phyloP scores from a whole-genome alignment of 2,113 vertebrate genomes.

The Chaenocephalus aceratus region DNA sequence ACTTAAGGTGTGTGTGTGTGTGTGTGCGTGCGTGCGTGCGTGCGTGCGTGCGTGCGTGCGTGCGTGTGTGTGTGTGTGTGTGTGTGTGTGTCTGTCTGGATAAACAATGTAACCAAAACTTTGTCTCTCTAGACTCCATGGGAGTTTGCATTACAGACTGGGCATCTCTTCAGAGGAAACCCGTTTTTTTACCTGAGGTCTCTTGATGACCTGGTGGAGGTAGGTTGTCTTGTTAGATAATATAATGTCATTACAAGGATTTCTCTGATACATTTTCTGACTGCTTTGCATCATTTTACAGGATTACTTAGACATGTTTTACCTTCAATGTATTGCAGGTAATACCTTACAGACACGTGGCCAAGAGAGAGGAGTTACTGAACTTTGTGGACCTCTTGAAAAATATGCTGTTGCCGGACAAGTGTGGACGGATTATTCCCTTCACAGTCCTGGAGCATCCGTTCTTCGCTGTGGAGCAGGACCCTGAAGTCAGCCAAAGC shows the following conservation, averaged over 20 bases:
- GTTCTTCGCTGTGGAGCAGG: slow-evolving; percentile 1
- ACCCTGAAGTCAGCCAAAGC: background rate
- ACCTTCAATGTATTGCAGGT: background rate
- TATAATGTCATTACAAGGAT: background rate
- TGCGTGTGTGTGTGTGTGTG: background rate
- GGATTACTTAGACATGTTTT: background rate
- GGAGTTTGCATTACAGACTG: background rate
- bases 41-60: background rate
- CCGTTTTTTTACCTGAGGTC: background rate
- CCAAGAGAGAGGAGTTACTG: fast-evolving
- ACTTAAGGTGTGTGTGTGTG: background rate
- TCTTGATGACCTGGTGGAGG: background rate
- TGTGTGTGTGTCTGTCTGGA: background rate
- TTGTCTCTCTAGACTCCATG: slow-evolving; percentile 3
- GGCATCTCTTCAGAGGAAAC: slow-evolving; percentile 8
- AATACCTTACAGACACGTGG: background rate
- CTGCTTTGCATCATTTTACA: background rate
- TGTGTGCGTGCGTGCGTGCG: background rate
- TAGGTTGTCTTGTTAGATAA: background rate
- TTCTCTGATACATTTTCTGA: background rate
- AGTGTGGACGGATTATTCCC: background rate
- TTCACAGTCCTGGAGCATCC: background rate
- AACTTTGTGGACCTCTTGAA: slow-evolving; percentile 9
- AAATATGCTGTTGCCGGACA: slow-evolving; percentile 3
- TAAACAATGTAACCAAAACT: background rate